Conservation (phyloP, 2,888 invertebrate species). For the Drosophila diplacantha region DNA sequence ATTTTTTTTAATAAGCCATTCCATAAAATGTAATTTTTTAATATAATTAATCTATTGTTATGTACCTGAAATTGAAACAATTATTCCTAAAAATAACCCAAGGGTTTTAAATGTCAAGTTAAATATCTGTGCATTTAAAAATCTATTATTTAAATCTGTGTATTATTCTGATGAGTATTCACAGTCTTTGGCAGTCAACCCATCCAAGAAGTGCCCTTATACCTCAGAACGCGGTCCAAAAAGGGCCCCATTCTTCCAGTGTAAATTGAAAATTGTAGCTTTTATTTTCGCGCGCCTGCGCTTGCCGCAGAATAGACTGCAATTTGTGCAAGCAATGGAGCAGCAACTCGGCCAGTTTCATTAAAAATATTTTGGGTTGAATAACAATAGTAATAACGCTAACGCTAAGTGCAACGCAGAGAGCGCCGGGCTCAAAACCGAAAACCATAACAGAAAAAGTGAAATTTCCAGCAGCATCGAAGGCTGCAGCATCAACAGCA, state of each 20-base stretch:
- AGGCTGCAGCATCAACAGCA: slow-evolving; percentile 32
- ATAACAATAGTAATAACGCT: slow-evolving; percentile 68
- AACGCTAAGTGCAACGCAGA: slow-evolving; percentile 50
- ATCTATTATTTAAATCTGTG: neutral
- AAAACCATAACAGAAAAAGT: slow-evolving; percentile 58
- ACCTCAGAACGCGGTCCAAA: neutral
- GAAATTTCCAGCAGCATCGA: slow-evolving; percentile 57
- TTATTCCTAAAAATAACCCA: too few species aligned
- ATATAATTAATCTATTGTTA: too few species aligned
- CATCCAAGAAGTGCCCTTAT: too few species aligned
- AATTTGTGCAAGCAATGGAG: slow-evolving; percentile 75
- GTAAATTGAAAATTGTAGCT: slow-evolving; percentile 29
- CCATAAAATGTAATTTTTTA: too few species aligned
- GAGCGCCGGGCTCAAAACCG: slow-evolving; percentile 39
- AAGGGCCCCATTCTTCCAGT: slow-evolving; percentile 21
- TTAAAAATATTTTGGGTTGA: slow-evolving; percentile 69
- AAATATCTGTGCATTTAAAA: neutral
- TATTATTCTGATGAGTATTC: neutral
- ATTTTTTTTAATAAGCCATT: neutral
- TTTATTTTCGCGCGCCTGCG: slow-evolving; percentile 38
- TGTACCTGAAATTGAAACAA: too few species aligned
- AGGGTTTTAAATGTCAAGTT: neutral
- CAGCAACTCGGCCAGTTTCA: slow-evolving; percentile 69
- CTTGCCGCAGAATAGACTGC: slow-evolving; percentile 66
- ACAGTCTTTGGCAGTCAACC: neutral